A percentile compares a stretch with the other conserved stretches of the same genome.
phyloP scores from a whole-genome alignment of 2,888 invertebrate species.

The Agonum fuliginosum region DNA sequence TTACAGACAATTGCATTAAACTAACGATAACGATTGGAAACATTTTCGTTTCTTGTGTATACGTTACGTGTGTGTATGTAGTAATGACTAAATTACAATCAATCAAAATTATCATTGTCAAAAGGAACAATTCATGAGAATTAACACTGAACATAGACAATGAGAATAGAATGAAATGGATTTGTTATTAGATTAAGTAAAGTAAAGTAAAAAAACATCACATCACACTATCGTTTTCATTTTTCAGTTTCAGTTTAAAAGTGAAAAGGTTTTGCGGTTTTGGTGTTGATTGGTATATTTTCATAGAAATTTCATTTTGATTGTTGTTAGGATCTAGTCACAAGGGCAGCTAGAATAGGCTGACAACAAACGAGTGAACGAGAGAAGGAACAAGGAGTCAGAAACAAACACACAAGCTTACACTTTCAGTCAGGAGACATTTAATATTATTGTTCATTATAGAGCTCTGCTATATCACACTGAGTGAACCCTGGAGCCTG shows the following conservation, averaged over 20 bases:
- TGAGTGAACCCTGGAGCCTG: constrained; percentile 60
- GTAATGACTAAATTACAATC: constrained; percentile 49
- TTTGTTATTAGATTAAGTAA: background rate
- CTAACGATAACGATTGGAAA: constrained; percentile 50
- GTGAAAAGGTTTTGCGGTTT: too few relatives aligned
- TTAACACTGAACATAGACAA: constrained; percentile 33
- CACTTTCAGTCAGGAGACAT: constrained; percentile 60
- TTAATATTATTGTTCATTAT: constrained; percentile 62
- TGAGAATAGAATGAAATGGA: constrained; percentile 1
- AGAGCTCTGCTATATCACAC: constrained; percentile 67
- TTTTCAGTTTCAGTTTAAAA: too few relatives aligned
- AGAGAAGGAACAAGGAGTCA: constrained; percentile 25
- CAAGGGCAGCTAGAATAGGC: background rate
- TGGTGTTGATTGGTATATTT: background rate
- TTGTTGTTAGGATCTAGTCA: background rate
- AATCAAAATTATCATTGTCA: constrained; percentile 21
- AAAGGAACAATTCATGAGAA: background rate
- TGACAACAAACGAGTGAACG: background rate
- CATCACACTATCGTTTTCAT: constrained; percentile 1
- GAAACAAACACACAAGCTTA: constrained; percentile 59
- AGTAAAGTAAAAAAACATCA: constrained; percentile 7
- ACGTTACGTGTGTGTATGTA: constrained; percentile 41
- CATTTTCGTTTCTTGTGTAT: constrained; percentile 37
- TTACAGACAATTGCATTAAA: constrained; percentile 48
- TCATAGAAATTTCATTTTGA: background rate